Evolutionary conservation across 1,140 invertebrate genomes (phyloP).

Genomic region (Pseudomyrmex dendroicus): DNA sequence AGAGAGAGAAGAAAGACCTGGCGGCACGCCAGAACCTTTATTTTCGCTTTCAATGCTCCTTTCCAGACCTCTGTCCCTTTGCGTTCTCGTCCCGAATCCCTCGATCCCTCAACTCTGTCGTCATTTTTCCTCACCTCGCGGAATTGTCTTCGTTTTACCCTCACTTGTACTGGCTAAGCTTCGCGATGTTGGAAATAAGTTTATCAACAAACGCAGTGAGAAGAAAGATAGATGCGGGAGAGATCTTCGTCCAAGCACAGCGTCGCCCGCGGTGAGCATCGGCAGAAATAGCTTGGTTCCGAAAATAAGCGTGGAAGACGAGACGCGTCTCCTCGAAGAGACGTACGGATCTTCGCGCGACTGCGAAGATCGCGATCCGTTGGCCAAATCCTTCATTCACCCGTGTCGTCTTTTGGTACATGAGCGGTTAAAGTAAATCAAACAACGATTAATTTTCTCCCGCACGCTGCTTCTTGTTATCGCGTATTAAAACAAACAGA

Average conservation of each 20-base stretch:
- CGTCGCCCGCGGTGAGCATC: constrained; percentile 53
- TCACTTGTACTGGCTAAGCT: constrained; percentile 25
- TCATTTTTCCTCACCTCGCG: constrained; percentile 61
- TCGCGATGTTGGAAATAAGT: constrained; percentile 72
- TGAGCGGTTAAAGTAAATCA: constrained; percentile 1
- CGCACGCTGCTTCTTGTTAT: not conserved
- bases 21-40: constrained; percentile 72
- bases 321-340: constrained; percentile 58
- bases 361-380: constrained; percentile 9
- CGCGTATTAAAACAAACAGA: not conserved
- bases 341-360: constrained; percentile 23
- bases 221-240: constrained; percentile 34
- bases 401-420: constrained; percentile 14
- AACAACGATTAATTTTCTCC: not conserved
- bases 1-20: constrained; percentile 64
- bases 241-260: constrained; percentile 47
- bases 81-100: constrained; percentile 10
- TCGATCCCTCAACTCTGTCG: constrained; percentile 59
- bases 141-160: not conserved
- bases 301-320: constrained; percentile 70
- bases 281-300: constrained; percentile 64
- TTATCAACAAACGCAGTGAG: constrained; percentile 74
- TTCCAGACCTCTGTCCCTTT: constrained; percentile 35
- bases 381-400: constrained; percentile 42
- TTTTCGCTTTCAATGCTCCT: constrained; percentile 44